phyloP scores from a whole-genome alignment of 2,888 invertebrate genomes.

The Abrostola tripartita region DNA sequence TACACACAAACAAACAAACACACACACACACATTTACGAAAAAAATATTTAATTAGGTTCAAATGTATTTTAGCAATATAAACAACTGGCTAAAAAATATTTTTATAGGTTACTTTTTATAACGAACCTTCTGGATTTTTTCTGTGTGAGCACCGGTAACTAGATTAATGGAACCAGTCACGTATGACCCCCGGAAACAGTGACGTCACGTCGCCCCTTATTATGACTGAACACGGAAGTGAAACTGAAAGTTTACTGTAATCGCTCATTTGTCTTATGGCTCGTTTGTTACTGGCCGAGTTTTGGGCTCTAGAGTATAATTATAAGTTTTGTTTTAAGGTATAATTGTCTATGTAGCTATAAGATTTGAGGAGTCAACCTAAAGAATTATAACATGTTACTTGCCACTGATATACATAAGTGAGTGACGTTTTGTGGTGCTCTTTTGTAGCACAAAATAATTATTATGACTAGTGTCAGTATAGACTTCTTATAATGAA shows the following conservation, averaged over 20 bases:
- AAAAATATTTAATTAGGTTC: too few relatives aligned
- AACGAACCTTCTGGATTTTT: slow-evolving; percentile 18
- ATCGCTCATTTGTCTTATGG: slow-evolving; percentile 39
- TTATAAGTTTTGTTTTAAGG: not conserved
- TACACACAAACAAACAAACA: too few relatives aligned
- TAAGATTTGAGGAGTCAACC: too few relatives aligned
- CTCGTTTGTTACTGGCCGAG: slow-evolving; percentile 17
- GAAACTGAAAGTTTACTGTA: slow-evolving; percentile 37
- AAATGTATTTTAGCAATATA: not conserved
- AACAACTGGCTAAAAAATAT: too few relatives aligned
- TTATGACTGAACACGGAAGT: slow-evolving; percentile 54
- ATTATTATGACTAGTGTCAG: too few relatives aligned
- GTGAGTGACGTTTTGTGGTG: too few relatives aligned
- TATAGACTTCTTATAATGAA: too few relatives aligned
- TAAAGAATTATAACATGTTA: too few relatives aligned
- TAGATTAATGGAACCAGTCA: slow-evolving; percentile 57
- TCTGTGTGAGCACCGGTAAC: slow-evolving; percentile 31
- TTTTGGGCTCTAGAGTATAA: slow-evolving; percentile 14
- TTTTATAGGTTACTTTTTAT: slow-evolving; percentile 17
- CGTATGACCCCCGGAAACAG: slow-evolving; percentile 50
- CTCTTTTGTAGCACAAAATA: too few relatives aligned
- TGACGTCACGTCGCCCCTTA: slow-evolving; percentile 54
- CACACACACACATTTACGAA: too few relatives aligned
- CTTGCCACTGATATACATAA: too few relatives aligned
- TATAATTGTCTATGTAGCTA: too few relatives aligned